Evolutionary conservation across 2,888 invertebrate genomes (phyloP).

Genomic region (Fabriciana adippe): DNA sequence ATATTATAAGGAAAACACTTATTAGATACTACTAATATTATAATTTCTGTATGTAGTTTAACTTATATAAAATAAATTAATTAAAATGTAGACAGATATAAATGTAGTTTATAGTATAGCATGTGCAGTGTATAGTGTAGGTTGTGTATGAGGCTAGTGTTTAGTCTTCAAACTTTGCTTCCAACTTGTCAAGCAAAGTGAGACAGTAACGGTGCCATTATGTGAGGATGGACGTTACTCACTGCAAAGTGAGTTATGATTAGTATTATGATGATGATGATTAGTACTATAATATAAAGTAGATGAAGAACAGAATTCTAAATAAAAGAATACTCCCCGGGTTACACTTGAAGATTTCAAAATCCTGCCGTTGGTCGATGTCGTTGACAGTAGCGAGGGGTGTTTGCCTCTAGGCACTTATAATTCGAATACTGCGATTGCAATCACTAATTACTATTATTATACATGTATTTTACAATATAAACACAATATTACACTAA

Average conservation of each 20-base stretch:
- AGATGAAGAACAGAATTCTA: neutral
- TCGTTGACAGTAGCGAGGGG: neutral
- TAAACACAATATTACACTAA: neutral
- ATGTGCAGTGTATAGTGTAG: too few relatives aligned
- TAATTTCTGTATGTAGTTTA: too few relatives aligned
- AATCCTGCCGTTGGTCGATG: neutral
- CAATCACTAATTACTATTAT: neutral
- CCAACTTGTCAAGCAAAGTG: too few relatives aligned
- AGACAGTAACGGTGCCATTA: too few relatives aligned
- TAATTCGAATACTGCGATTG: neutral
- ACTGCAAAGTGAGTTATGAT: too few relatives aligned
- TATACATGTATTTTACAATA: neutral
- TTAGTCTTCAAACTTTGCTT: neutral
- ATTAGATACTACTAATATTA: too few relatives aligned
- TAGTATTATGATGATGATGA: neutral
- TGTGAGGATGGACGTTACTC: too few relatives aligned
- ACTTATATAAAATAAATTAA: too few relatives aligned
- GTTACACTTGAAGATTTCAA: neutral
- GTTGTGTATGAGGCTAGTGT: too few relatives aligned
- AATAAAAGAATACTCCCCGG: constrained; percentile 2
- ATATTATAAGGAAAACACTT: too few relatives aligned
- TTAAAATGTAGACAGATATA: too few relatives aligned
- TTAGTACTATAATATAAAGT: neutral
- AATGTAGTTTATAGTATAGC: too few relatives aligned
- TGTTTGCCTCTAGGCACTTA: neutral